Percentiles rank a stretch among this genome's conserved stretches.
These are phyloP conservation scores for Rhegmatorhina hoffmannsi DNA, from an alignment of 2,113 vertebrate species.

Conservation along the genomic window DNA sequence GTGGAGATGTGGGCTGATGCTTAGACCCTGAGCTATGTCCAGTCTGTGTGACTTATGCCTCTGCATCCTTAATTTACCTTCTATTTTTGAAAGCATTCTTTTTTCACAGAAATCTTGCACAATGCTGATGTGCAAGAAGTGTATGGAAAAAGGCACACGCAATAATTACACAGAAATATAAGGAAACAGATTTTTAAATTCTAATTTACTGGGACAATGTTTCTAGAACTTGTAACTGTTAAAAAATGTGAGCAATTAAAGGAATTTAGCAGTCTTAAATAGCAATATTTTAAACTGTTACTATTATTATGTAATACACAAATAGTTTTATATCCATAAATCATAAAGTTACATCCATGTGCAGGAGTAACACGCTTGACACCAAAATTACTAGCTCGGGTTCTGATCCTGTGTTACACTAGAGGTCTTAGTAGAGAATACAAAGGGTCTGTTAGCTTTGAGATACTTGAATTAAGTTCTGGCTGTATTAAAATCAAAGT, in stretches of 20 bases:
- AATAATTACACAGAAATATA: neutral
- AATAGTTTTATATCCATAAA: neutral
- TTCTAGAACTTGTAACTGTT: neutral
- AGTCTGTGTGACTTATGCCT: neutral
- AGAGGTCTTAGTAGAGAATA: neutral
- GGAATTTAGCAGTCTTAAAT: neutral
- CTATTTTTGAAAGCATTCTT: neutral
- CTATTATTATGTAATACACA: neutral
- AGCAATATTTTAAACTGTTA: neutral
- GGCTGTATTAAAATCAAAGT: neutral
- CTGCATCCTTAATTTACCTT: neutral
- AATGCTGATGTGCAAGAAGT: neutral
- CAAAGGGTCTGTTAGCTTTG: neutral
- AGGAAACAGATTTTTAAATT: neutral
- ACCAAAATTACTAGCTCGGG: neutral
- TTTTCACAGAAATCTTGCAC: neutral
- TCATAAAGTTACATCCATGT: neutral
- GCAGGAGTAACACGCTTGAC: neutral
- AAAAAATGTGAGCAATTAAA: neutral
- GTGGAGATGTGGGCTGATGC: neutral
- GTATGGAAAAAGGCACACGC: neutral
- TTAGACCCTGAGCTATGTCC: neutral
- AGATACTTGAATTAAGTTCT: neutral
- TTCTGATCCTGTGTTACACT: neutral
- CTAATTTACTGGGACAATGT: neutral